Evolutionary conservation across 2,113 vertebrate species (phyloP).

Genomic region (Gambusia holbrooki): DNA sequence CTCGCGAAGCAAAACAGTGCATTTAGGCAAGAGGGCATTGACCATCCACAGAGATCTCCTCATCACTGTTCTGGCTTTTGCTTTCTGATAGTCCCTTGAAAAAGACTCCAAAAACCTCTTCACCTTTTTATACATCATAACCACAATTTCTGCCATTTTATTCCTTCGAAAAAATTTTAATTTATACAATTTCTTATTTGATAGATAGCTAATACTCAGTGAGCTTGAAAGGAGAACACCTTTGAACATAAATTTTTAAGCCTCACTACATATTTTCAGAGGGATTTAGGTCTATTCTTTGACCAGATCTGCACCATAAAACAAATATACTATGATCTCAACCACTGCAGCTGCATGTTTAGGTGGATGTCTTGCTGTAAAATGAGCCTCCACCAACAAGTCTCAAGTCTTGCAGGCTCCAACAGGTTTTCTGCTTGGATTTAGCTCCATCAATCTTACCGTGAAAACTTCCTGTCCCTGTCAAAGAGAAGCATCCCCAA

Average conservation of each 20-base stretch:
- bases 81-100: constrained; percentile 7
- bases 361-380: neutral
- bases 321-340: neutral
- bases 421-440: neutral
- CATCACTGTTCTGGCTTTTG: constrained; percentile 41
- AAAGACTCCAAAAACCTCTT: neutral
- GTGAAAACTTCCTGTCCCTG: neutral
- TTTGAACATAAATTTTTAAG: neutral
- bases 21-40: constrained; percentile 46
- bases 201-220: no score
- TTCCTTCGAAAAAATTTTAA: neutral
- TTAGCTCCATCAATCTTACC: neutral
- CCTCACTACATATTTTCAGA: neutral
- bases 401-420: neutral
- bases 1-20: constrained; percentile 64
- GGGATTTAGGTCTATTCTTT: neutral
- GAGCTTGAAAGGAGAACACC: neutral
- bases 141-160: neutral
- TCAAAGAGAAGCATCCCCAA: neutral
- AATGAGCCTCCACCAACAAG: neutral
- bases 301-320: neutral
- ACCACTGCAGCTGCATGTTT: neutral
- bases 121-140: neutral
- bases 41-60: constrained; percentile 44
- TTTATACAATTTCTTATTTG: neutral